Evolutionary conservation across 1,140 invertebrate species (phyloP).

Genomic region (Melanaphis sacchari): DNA sequence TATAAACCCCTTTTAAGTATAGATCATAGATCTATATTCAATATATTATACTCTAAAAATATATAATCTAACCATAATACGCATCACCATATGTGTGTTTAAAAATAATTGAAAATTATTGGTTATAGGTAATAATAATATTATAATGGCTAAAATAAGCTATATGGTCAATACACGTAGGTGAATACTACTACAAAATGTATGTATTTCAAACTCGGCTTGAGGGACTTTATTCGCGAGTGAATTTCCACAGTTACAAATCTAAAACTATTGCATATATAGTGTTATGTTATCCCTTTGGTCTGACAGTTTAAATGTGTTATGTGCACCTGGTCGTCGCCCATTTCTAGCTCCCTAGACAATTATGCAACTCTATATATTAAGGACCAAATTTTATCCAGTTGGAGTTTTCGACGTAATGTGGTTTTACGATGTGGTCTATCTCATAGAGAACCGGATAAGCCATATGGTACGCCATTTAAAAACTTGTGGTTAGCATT

Average conservation of each 20-base stretch:
- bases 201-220: neutral
- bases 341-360: conserved; percentile 24
- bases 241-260: neutral
- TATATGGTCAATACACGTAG: neutral
- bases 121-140: neutral
- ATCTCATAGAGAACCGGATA: conserved; percentile 18
- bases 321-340: conserved; percentile 21
- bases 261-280: neutral
- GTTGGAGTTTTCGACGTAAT: neutral
- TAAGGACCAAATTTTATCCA: conserved; percentile 8
- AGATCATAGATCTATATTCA: no score
- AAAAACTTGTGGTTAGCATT: conserved; percentile 2
- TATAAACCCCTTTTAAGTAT: no score
- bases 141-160: no score
- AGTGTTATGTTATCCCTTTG: neutral
- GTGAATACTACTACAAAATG: neutral
- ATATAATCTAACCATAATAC: neutral
- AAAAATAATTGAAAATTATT: neutral
- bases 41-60: neutral
- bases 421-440: conserved; percentile 6
- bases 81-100: no score
- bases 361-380: conserved; percentile 16
- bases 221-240: neutral
- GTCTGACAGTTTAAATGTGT: neutral
- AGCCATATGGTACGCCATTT: conserved; percentile 31